Base-by-base conservation (phyloP, 2,113 vertebrate genomes). In the Gasterosteus aculeatus region DNA sequence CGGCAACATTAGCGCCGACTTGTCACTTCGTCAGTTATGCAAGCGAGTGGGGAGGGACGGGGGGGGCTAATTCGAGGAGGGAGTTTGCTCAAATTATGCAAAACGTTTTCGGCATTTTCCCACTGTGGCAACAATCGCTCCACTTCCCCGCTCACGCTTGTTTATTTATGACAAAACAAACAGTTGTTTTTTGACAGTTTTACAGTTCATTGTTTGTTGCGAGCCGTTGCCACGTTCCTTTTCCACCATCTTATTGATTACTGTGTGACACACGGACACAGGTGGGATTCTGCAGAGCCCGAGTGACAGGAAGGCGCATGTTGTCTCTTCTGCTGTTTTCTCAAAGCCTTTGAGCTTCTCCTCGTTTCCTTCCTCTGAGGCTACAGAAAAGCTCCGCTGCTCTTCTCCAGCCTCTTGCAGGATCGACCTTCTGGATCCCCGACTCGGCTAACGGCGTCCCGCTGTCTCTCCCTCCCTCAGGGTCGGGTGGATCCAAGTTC, bases 401-500 rank as follows among this genome's bases (percentile, higher is more conserved):
- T 38, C 35, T 38, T 38, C 35, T 38, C 35, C 35, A 38, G 35
- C 35, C 7, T 38, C 35, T 33, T 33, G 33, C 33, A 33, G 3
- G 33, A 33, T 33, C 33, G 3, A 33, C 33, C 33, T 33, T 33
- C 33, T 33, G 33, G 33, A 33, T 26, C 22, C 22, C 22, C 22
- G 22, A 26, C 22, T 33, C 5, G 33, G 33, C 33, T 33, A 33
- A 33, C 5, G 33, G 14, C 4, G 29, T 35, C 33, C n/a, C 56
- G 33, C 16, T 31, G 16, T 38, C 16, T 16, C 39, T 10, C 26
- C 19, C 1, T 49, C 16, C 51, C 29, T 63, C 87, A 96, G 95
- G 92, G 53, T 88, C 93, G 0, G 95, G 95, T 0, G 95, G 95
- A 14, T 95, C 96, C 11, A 96, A 94, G 81, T 97, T 98, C 92